Base-by-base conservation (phyloP, 2,797 vertebrate species). In the Poliocrania exsul region DNA sequence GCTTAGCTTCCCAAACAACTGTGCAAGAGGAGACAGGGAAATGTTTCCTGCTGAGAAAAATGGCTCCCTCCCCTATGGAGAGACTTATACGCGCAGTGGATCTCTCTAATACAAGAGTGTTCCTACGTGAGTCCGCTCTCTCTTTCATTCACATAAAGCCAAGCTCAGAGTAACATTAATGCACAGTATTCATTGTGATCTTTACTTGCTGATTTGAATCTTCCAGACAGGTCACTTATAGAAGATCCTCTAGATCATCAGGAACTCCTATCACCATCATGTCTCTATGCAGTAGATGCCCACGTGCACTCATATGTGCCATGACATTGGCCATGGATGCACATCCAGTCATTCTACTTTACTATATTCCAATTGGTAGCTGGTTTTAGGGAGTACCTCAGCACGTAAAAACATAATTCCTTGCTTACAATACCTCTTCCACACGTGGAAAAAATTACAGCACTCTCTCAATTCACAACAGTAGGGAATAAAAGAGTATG, bases 351-450 rank as follows among this genome's bases (percentile, higher is more conserved):
- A 8, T 35, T 78, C 47, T 67, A 20, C 18, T 83, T 62, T 37
- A 9, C 26, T 33, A 3, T 58, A 13, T 26, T 75, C 20, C 0
- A 0, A 2, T 2, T 35, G 29, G 53, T 9, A 80, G 25, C 20
- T 62, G 14, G 3, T 29, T 70, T 75, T 42, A 73, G 4, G n/a
- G 40, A 57, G 24, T 50, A 50, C 11, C 11, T 77, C 79, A 67
- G 54, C 54, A 79, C 25, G 33, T 20, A 54, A 73, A 77, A 81
- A 11, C 33, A n/a, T 25, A 77, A 58, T 29, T 71, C 19, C 23
- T 83, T 60, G 46, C 46, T 57, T 80, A 40, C 23, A 67, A 24
- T 24, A 69, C 6, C 18, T 35, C 5, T 1, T 42, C 13, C 29
- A 50, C 21, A 26, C 1, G 1, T 11, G 3, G 26, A 60, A 75